Conservation (phyloP, 2,113 vertebrate genomes). For the Ictalurus punctatus region DNA sequence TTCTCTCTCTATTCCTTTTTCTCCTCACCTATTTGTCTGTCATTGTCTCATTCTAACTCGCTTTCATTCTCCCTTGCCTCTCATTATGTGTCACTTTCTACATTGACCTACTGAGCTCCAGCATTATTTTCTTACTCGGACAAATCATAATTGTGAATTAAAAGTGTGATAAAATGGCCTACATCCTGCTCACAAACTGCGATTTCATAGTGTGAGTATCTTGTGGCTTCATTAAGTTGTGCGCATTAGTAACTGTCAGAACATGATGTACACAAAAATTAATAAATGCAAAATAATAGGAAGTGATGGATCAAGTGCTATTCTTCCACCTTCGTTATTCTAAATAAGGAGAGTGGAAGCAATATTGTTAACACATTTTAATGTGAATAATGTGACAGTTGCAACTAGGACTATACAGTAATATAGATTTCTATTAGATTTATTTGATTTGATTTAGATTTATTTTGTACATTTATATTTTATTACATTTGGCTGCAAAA, state of each 20-base stretch:
- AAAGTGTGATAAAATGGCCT: background rate
- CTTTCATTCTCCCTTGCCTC: background rate
- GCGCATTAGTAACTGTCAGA: background rate
- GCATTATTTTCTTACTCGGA: background rate
- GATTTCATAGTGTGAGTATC: background rate
- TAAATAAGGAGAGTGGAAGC: background rate
- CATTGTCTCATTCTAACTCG: background rate
- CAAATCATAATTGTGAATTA: background rate
- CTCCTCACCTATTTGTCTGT: background rate
- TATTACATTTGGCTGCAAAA: background rate
- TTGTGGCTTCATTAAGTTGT: background rate
- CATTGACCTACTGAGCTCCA: background rate
- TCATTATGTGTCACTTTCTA: background rate
- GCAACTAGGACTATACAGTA: background rate
- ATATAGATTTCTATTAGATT: background rate
- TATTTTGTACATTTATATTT: background rate
- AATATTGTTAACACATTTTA: background rate
- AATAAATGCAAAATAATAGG: background rate
- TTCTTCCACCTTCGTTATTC: background rate
- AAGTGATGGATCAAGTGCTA: background rate
- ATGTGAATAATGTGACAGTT: background rate
- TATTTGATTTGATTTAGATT: background rate
- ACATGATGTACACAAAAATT: background rate
- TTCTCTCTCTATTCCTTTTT: background rate
- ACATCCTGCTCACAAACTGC: background rate